phyloP scores from a whole-genome alignment of 2,797 vertebrate genomes.

The Molossus molossus region DNA sequence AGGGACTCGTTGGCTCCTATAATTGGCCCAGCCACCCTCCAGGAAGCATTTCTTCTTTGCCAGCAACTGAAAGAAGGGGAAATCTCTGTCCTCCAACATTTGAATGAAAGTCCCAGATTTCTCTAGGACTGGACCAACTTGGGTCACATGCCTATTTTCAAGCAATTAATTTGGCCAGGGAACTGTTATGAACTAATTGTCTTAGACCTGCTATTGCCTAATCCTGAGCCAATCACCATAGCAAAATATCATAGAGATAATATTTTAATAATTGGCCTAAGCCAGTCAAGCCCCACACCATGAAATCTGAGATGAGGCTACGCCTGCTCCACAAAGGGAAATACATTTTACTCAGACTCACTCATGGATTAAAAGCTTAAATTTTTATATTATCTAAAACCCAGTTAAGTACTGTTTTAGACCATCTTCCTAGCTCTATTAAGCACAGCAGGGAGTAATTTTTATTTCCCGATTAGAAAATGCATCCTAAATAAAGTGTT shows the following conservation, averaged over 20 bases:
- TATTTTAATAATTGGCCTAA: neutral
- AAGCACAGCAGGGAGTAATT: constrained; percentile 36
- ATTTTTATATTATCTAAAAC: constrained; percentile 26
- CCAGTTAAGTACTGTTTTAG: constrained; percentile 33
- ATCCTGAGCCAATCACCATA: neutral
- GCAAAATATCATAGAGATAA: neutral
- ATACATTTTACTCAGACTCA: neutral
- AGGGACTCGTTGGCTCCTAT: neutral
- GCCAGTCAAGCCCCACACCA: neutral
- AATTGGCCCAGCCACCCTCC: neutral
- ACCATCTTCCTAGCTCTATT: neutral
- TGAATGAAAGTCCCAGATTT: neutral
- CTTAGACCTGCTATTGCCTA: neutral
- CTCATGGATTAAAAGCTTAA: constrained; percentile 61
- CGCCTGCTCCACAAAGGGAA: neutral
- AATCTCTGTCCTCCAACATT: neutral
- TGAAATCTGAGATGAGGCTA: neutral
- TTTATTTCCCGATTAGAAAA: constrained; percentile 74
- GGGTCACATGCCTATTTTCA: neutral
- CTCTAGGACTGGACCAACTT: neutral
- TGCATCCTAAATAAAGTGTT: constrained; percentile 69
- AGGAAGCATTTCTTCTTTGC: neutral
- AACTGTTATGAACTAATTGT: neutral
- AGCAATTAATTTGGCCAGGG: neutral
- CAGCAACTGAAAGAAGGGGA: neutral